Percentiles rank a stretch among this genome's conserved stretches.
phyloP scores from a whole-genome alignment of 1,140 invertebrate genomes.

The Aphelenchoides fujianensis region DNA sequence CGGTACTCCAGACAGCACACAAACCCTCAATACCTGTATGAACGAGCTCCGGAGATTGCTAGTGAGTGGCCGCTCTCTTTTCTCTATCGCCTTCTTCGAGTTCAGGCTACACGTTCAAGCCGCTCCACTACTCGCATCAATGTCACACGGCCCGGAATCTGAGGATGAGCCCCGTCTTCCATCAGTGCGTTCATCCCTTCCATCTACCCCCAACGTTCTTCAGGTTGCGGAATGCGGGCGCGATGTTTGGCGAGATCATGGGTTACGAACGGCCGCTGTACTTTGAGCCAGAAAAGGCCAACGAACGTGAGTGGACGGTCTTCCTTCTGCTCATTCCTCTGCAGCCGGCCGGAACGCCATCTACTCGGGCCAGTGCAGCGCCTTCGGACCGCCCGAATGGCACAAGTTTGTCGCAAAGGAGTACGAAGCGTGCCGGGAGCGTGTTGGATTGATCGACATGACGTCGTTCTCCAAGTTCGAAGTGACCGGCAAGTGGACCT shows the following conservation, averaged over 20 bases:
- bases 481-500: too few relatives aligned
- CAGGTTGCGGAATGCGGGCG: slow-evolving; percentile 83
- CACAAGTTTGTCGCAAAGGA: slow-evolving; percentile 83
- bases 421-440: slow-evolving; percentile 88
- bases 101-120: slow-evolving; percentile 56
- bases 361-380: slow-evolving; percentile 53
- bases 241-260: slow-evolving; percentile 96
- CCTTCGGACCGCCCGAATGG: slow-evolving; percentile 78
- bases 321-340: not conserved
- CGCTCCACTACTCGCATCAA: slow-evolving; percentile 73
- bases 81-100: slow-evolving; percentile 21
- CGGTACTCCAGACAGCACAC: slow-evolving; percentile 91
- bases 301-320: slow-evolving; percentile 20
- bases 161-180: slow-evolving; percentile 91
- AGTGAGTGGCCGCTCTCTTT: slow-evolving; percentile 71
- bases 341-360: slow-evolving; percentile 43
- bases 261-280: slow-evolving; percentile 92
- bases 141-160: slow-evolving; percentile 84
- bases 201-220: too few relatives aligned
- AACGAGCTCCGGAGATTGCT: slow-evolving; percentile 87
- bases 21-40: slow-evolving; percentile 85
- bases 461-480: slow-evolving; percentile 97
- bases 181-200: too few relatives aligned
- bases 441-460: slow-evolving; percentile 89
- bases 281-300: slow-evolving; percentile 72